Conservation (phyloP, 2,113 vertebrate species). For the Mystacornis crossleyi region DNA sequence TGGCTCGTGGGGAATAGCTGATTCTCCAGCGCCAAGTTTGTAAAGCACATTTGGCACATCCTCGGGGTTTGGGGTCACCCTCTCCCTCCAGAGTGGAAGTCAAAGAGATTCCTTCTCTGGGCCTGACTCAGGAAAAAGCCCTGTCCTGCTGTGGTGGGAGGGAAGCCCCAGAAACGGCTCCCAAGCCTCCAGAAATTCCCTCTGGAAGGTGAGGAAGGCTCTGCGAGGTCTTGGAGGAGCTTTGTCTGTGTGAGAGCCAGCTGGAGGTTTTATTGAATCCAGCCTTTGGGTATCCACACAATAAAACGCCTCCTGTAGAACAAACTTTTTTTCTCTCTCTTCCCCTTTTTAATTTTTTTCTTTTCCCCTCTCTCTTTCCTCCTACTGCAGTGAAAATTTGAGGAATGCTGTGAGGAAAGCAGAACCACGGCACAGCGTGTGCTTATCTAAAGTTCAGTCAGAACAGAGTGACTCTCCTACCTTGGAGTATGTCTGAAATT, state of each 20-base stretch:
- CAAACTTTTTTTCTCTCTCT: not conserved
- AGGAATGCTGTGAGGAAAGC: constrained; percentile 48
- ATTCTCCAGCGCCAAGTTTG: not conserved
- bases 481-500: not conserved
- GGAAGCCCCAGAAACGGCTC: not conserved
- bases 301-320: constrained; percentile 60
- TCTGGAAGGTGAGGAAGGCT: not conserved
- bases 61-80: not conserved
- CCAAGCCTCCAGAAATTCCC: not conserved
- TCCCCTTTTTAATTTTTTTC: not conserved
- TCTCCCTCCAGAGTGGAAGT: not conserved
- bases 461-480: constrained; percentile 15
- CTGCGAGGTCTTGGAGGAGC: not conserved
- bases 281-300: constrained; percentile 34
- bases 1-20: not conserved
- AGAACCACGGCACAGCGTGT: not conserved
- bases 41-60: not conserved
- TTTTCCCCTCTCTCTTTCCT: not conserved
- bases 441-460: constrained; percentile 44
- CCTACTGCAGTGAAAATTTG: constrained; percentile 39
- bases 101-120: not conserved
- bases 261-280: constrained; percentile 58
- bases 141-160: not conserved
- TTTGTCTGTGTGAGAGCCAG: constrained; percentile 16
- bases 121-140: not conserved